These are phyloP conservation scores for Allygus modestus DNA, from an alignment of 2,888 invertebrate species.

Conservation along the genomic window DNA sequence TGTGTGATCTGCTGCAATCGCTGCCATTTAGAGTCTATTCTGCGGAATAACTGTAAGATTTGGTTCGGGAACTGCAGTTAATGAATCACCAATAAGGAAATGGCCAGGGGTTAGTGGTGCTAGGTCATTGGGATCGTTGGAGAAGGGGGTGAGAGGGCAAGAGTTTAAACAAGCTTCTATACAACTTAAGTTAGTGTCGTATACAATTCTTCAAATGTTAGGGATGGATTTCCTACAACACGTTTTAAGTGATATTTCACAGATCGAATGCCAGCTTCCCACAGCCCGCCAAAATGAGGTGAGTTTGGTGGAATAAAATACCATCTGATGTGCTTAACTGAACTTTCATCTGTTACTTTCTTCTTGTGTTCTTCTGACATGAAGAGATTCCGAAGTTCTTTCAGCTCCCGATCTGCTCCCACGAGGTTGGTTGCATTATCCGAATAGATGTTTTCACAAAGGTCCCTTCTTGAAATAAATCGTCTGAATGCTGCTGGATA, in stretches of 20 bases:
- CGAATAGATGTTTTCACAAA: background rate
- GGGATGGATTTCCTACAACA: slow-evolving; percentile 68
- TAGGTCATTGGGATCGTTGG: too few species aligned
- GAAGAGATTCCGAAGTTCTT: background rate
- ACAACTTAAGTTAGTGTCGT: slow-evolving; percentile 67
- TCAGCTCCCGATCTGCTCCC: slow-evolving; percentile 21
- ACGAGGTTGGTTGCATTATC: slow-evolving; percentile 38
- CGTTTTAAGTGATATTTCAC: slow-evolving; percentile 71
- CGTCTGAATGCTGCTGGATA: slow-evolving; percentile 25
- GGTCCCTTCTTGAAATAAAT: slow-evolving; percentile 25
- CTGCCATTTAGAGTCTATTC: background rate
- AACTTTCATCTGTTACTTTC: background rate
- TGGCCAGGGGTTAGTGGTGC: too few species aligned
- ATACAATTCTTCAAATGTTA: slow-evolving; percentile 72
- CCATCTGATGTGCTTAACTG: slow-evolving; percentile 70
- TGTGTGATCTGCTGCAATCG: slow-evolving; percentile 39
- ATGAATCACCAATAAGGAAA: too few species aligned
- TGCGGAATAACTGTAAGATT: slow-evolving; percentile 66
- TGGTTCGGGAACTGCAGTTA: slow-evolving; percentile 28
- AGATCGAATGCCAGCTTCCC: slow-evolving; percentile 72
- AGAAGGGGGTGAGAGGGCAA: too few species aligned
- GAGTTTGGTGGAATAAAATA: slow-evolving; percentile 72
- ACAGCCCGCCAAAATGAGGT: slow-evolving; percentile 72
- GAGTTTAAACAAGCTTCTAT: slow-evolving; percentile 18
- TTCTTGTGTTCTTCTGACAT: background rate